Percentiles rank a stretch among this genome's conserved stretches.
Conservation (phyloP, 2,113 vertebrate species). For the Zosterops hypoxanthus region DNA sequence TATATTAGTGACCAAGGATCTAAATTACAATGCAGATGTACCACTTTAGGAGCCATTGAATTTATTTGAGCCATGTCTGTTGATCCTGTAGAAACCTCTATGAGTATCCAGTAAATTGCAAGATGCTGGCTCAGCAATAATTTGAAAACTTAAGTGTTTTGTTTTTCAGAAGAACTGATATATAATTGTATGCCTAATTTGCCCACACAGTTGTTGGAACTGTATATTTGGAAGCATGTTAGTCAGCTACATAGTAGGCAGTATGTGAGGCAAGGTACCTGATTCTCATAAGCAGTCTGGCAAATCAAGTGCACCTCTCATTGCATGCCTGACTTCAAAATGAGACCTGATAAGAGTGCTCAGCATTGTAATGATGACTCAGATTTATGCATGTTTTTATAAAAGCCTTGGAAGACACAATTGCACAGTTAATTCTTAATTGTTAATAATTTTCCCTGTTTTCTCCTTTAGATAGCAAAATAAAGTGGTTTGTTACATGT, state of each 20-base stretch:
- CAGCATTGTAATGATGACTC: not conserved
- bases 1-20: not conserved
- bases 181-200: not conserved
- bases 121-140: not conserved
- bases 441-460: not conserved
- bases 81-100: not conserved
- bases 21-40: not conserved
- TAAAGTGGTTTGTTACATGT: not conserved
- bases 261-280: not conserved
- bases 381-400: not conserved
- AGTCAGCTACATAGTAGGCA: not conserved
- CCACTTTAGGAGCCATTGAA: not conserved
- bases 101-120: not conserved
- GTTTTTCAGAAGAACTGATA: not conserved
- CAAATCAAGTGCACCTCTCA: not conserved
- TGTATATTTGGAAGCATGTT: not conserved
- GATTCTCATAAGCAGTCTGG: not conserved
- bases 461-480: not conserved
- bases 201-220: not conserved
- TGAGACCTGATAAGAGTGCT: not conserved
- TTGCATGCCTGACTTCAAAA: not conserved
- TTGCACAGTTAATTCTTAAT: not conserved
- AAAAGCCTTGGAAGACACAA: not conserved
- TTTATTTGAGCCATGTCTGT: not conserved
- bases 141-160: not conserved